Evolutionary conservation across 1,140 invertebrate genomes (phyloP), one percentile per base, ranked within the genome.

Genomic region (Nasonia longicornis): DNA sequence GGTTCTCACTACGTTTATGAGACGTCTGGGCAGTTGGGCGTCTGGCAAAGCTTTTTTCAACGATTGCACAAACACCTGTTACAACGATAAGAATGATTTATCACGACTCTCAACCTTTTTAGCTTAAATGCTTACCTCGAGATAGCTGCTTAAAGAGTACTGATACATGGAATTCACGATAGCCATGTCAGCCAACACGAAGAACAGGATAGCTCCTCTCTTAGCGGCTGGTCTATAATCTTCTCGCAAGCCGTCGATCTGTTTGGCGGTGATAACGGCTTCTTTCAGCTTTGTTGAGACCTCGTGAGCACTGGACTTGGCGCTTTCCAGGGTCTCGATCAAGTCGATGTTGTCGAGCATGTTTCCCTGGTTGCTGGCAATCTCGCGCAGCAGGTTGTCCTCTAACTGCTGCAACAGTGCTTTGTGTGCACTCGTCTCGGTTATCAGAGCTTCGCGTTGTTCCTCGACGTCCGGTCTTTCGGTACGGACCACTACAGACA

Each of bases 291-390:
- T 97, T 82, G 93, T 92, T 85, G 92, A 93, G 1, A 96, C 95
- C 87, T 97, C 95, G 67, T 89, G 91, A 12, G 96, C 96, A 86
- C 97, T 97, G 1, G 92, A 92, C 89, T 97, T 98, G 2, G 96
- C 96, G 79, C 96, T 96, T 84, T 98, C 96, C n/a, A 98, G 89
- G 0, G 96, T 97, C 80, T 94, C 91, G 4, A 98, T 93, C 0
- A 98, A 90, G 82, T 97, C 96, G 0, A 94, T 92, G 85, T 98
- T 98, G 86, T 98, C 96, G 84, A 98, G 89, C 95, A 98, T 98
- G 89, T 97, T 97, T 26, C 96, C 96, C 8, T 94, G 94, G 0
- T 96, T 96, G 0, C 94, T 95, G 1, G 96, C 94, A 80, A 98
- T 90, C 88, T 97, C 96, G 42, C 94, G 88, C 0, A 98, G 90